A percentile compares a stretch with the other conserved stretches of the same genome.
phyloP scores from a whole-genome alignment of 2,797 vertebrate species.

The Orestias chungarensis region DNA sequence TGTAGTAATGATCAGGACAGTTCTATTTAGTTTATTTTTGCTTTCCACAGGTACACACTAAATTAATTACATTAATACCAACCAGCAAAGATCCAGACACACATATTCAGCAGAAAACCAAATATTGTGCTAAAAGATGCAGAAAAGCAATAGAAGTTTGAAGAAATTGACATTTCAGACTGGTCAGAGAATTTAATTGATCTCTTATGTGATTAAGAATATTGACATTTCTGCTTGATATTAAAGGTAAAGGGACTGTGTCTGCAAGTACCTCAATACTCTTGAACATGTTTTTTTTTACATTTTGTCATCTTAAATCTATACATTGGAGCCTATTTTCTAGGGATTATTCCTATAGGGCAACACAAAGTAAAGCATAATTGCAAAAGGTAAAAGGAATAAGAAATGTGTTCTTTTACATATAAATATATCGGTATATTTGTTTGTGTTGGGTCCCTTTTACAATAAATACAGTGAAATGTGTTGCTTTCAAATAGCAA shows the following conservation, averaged over 20 bases:
- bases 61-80: constrained; percentile 10
- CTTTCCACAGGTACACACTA: constrained; percentile 7
- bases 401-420: too few species aligned
- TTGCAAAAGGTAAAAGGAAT: too few species aligned
- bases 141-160: neutral
- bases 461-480: too few species aligned
- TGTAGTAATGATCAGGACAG: neutral
- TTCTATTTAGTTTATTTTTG: neutral
- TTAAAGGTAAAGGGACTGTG: neutral
- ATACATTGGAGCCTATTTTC: too few species aligned
- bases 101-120: neutral
- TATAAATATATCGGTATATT: too few species aligned
- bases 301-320: too few species aligned
- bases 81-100: constrained; percentile 2
- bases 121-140: neutral
- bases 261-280: too few species aligned
- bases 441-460: too few species aligned
- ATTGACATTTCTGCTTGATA: neutral
- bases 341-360: too few species aligned
- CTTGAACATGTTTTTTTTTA: too few species aligned
- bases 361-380: too few species aligned
- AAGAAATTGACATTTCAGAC: neutral
- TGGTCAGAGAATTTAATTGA: neutral
- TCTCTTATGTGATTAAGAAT: neutral
- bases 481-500: too few species aligned